Evolutionary conservation across 2,113 vertebrate species (phyloP).

Genomic region (Dipodomys spectabilis): DNA sequence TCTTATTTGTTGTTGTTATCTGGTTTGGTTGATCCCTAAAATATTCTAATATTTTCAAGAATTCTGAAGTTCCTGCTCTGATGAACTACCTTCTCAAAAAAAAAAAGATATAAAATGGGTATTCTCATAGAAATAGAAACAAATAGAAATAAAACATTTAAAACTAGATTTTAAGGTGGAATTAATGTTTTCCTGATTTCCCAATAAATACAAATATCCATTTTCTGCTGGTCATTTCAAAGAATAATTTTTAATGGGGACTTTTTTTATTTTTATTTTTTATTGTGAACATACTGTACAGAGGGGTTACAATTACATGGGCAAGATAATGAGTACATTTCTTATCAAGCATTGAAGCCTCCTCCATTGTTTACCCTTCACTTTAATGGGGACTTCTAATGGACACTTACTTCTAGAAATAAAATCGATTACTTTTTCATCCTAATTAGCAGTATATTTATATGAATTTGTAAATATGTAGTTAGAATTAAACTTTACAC

Average conservation of each 20-base stretch:
- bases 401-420: no score
- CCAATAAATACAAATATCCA: slow-evolving; percentile 17
- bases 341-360: no score
- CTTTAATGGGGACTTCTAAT: no score
- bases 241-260: no score
- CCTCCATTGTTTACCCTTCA: no score
- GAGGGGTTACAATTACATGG: no score
- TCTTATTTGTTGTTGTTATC: not conserved
- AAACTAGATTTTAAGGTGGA: not conserved
- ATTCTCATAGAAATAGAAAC: slow-evolving; percentile 22
- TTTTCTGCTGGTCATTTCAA: not conserved
- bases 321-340: no score
- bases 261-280: no score
- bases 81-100: not conserved
- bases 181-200: slow-evolving; percentile 29
- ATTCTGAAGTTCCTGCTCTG: not conserved
- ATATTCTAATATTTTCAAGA: not conserved
- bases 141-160: not conserved
- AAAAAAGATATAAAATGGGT: not conserved
- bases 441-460: slow-evolving; percentile 32
- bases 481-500: not conserved
- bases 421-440: not conserved
- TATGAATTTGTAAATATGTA: slow-evolving; percentile 21
- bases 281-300: no score
- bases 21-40: not conserved